Percentiles rank a stretch among this genome's conserved stretches.
Conservation (phyloP, 2,888 invertebrate genomes). For the Julus scandinavius region DNA sequence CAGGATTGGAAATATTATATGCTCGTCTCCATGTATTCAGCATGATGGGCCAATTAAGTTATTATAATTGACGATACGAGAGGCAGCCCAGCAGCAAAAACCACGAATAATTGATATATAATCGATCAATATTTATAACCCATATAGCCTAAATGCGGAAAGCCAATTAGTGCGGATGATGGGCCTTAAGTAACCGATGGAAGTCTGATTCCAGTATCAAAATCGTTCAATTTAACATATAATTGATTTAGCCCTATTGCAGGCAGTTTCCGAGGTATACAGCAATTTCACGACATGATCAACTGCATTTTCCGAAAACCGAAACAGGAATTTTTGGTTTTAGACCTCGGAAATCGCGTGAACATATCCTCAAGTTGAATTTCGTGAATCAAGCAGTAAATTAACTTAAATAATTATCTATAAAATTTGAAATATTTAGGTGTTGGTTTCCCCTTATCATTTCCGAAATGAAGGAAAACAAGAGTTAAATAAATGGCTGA, state of each 20-base stretch:
- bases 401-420: too few relatives aligned
- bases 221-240: not conserved
- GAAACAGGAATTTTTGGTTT: not conserved
- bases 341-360: not conserved
- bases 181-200: conserved; percentile 11
- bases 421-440: too few relatives aligned
- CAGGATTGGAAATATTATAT: conserved; percentile 11
- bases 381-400: not conserved
- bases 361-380: too few relatives aligned
- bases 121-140: conserved; percentile 29
- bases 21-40: conserved; percentile 11
- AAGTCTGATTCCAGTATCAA: not conserved
- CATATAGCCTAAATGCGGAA: conserved; percentile 24
- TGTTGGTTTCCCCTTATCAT: too few relatives aligned
- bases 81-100: conserved; percentile 23
- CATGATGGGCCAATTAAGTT: conserved; percentile 31
- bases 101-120: conserved; percentile 29
- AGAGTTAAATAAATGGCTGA: too few relatives aligned
- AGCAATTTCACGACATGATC: not conserved
- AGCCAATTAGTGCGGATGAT: conserved; percentile 5
- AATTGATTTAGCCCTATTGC: not conserved
- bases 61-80: conserved; percentile 34
- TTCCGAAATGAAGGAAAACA: too few relatives aligned
- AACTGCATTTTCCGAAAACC: not conserved
- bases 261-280: not conserved